A percentile compares a stretch with the other conserved stretches of the same genome.
phyloP scores from a whole-genome alignment of 2,888 invertebrate genomes.

The Amphipoea lucens region DNA sequence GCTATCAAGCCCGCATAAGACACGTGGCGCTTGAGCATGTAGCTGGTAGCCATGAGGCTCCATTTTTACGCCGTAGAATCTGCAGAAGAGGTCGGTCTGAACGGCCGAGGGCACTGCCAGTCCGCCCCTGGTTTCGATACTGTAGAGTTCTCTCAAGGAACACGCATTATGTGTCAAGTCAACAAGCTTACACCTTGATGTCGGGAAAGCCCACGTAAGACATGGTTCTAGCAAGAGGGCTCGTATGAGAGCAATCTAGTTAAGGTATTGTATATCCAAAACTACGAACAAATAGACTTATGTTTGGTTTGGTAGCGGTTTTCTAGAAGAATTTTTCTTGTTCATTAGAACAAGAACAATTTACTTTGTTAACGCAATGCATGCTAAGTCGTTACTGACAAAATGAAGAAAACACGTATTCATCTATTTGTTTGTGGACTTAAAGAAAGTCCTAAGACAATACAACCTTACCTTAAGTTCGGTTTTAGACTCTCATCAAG shows the following conservation, averaged over 20 bases:
- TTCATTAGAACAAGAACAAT: background rate
- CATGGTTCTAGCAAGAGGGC: background rate
- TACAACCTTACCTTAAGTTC: background rate
- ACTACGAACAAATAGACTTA: background rate
- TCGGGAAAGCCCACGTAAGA: background rate
- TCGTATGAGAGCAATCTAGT: background rate
- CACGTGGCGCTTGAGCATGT: background rate
- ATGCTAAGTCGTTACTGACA: background rate
- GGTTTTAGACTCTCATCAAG: background rate
- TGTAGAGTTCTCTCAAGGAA: background rate
- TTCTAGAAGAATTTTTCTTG: background rate
- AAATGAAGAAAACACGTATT: background rate
- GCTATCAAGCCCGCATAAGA: background rate
- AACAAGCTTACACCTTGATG: constrained; percentile 14
- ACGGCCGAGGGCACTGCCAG: background rate
- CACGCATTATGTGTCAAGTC: background rate
- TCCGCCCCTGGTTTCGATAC: background rate
- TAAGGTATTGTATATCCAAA: background rate
- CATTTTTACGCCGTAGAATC: background rate
- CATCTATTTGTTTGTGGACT: background rate
- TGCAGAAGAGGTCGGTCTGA: no score
- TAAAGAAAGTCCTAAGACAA: background rate
- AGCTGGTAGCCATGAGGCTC: background rate
- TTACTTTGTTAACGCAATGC: background rate
- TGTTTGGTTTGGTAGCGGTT: no score